Percentiles rank a stretch among this genome's conserved stretches.
Evolutionary conservation across 2,888 invertebrate species (phyloP).

Genomic region (Crioceris asparagi): DNA sequence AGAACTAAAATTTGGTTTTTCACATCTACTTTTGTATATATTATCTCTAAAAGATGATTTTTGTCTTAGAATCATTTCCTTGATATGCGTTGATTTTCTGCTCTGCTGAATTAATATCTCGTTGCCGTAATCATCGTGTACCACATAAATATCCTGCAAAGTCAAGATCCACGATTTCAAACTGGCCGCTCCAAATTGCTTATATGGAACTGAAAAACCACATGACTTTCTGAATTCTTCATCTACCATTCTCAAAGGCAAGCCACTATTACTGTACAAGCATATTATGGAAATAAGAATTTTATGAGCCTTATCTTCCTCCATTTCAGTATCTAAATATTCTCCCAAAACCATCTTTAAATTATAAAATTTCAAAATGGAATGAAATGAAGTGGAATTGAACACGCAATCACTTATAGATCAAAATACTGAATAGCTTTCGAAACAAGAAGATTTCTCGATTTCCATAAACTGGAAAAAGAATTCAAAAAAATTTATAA

Average conservation of each 20-base stretch:
- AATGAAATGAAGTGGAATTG: background rate
- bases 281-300: slow-evolving; percentile 22
- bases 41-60: slow-evolving; percentile 10
- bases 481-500: too few relatives aligned
- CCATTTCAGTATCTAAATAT: slow-evolving; percentile 11
- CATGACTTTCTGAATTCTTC: slow-evolving; percentile 21
- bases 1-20: background rate
- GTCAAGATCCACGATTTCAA: slow-evolving; percentile 24
- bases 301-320: slow-evolving; percentile 18
- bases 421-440: too few relatives aligned
- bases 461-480: too few relatives aligned
- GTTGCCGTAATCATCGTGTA: slow-evolving; percentile 18
- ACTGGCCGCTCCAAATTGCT: slow-evolving; percentile 21
- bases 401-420: too few relatives aligned
- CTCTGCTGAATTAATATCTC: slow-evolving; percentile 25
- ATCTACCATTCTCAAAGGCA: slow-evolving; percentile 21
- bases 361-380: background rate
- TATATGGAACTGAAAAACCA: slow-evolving; percentile 24
- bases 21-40: slow-evolving; percentile 3
- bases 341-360: slow-evolving; percentile 11
- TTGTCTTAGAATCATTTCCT: slow-evolving; percentile 24
- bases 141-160: slow-evolving; percentile 24
- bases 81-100: slow-evolving; percentile 23
- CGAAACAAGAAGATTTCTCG: too few relatives aligned
- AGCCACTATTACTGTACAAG: slow-evolving; percentile 22